Conservation (phyloP, 2,113 vertebrate genomes). For the Otocyon megalotis region DNA sequence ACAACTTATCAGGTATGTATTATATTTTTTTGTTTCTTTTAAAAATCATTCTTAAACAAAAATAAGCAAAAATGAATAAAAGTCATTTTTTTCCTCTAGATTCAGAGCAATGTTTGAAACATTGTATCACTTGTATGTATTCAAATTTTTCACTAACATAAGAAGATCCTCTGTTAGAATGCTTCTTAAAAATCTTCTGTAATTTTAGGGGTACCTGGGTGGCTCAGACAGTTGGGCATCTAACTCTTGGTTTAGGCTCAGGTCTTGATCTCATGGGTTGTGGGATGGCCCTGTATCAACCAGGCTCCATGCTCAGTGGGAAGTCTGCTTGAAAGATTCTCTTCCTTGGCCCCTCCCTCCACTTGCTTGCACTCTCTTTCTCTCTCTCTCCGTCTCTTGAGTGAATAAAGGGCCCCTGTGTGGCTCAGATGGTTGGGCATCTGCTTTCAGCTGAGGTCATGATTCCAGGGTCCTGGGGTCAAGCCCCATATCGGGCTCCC, state of each 20-base stretch:
- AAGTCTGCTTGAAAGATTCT: too few relatives aligned
- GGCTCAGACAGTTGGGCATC: not conserved
- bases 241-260: not conserved
- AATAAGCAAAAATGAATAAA: not conserved
- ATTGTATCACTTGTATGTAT: not conserved
- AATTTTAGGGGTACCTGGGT: not conserved
- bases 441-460: too few relatives aligned
- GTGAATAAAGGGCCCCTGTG: too few relatives aligned
- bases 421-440: too few relatives aligned
- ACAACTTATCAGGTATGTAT: slow-evolving; percentile 57
- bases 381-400: too few relatives aligned
- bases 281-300: too few relatives aligned
- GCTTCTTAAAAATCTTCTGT: not conserved
- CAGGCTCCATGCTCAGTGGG: too few relatives aligned
- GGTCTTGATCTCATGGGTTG: too few relatives aligned
- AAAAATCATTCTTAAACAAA: not conserved
- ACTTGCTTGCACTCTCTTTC: too few relatives aligned
- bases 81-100: not conserved
- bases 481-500: too few relatives aligned
- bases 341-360: too few relatives aligned
- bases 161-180: slow-evolving; percentile 4
- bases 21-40: not conserved
- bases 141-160: slow-evolving; percentile 41
- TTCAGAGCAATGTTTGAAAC: not conserved
- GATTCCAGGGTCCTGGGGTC: too few relatives aligned